Evolutionary conservation across 92 coral and sea anemone genomes (phyloP).

Genomic region (Epizoanthus ramosus): DNA sequence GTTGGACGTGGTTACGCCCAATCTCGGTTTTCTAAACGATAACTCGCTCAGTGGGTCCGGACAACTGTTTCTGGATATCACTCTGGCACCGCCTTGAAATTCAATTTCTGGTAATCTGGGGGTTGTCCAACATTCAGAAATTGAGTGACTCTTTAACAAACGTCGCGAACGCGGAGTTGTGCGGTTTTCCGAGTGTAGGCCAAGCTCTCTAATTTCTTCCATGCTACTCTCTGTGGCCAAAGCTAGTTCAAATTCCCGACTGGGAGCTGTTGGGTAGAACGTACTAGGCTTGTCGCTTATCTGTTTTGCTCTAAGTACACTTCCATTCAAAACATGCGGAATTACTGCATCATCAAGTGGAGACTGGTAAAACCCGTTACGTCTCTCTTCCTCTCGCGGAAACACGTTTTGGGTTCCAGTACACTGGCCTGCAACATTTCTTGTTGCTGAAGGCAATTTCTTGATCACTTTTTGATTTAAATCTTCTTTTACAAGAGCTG

Average conservation of each 20-base stretch:
- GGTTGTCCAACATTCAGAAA: constrained; percentile 6
- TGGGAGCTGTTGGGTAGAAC: constrained; percentile 1
- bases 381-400: neutral
- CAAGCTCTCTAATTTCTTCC: neutral
- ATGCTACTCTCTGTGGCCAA: neutral
- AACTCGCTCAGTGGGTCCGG: constrained; percentile 15
- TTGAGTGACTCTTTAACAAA: neutral
- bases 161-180: neutral
- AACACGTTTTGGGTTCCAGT: neutral
- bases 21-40: neutral
- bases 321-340: neutral
- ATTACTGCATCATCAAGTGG: neutral
- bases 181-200: neutral
- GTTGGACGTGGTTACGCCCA: neutral
- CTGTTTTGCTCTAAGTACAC: neutral
- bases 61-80: neutral
- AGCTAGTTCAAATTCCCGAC: constrained; percentile 10
- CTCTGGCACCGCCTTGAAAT: neutral
- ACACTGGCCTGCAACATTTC: neutral
- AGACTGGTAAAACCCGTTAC: no score
- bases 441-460: neutral
- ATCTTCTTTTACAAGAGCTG: no score
- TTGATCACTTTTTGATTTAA: neutral
- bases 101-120: constrained; percentile 8
- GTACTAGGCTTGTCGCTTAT: neutral